Evolutionary conservation across 1,140 invertebrate species (phyloP).

Genomic region (Drosophila nasuta): DNA sequence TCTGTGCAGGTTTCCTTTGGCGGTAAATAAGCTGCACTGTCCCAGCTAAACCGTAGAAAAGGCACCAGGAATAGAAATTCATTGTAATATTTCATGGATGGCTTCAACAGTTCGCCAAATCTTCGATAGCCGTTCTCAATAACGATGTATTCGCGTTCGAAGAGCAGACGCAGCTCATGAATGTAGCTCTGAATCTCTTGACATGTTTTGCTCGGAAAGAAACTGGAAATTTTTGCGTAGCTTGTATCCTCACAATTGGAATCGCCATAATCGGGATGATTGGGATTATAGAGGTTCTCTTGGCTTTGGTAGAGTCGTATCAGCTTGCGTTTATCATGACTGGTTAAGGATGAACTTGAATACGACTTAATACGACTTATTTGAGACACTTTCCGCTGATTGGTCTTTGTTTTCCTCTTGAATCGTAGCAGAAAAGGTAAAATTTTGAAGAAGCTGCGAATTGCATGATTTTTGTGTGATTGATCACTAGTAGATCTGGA

Average conservation of each 20-base stretch:
- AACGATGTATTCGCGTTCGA: constrained; percentile 51
- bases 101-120: constrained; percentile 13
- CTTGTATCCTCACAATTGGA: constrained; percentile 41
- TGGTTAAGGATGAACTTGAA: neutral
- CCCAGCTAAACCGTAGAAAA: neutral
- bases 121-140: constrained; percentile 25
- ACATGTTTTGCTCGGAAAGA: constrained; percentile 25
- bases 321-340: constrained; percentile 41
- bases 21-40: neutral
- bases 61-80: constrained; percentile 64
- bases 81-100: constrained; percentile 57
- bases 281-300: constrained; percentile 54
- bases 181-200: constrained; percentile 31
- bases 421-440: neutral
- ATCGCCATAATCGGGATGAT: constrained; percentile 50
- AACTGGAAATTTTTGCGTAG: constrained; percentile 40
- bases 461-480: neutral
- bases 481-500: neutral
- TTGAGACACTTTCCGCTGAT: neutral
- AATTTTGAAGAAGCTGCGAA: constrained; percentile 13
- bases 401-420: neutral
- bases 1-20: neutral
- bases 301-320: constrained; percentile 50
- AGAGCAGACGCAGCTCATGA: constrained; percentile 27
- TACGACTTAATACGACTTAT: neutral